Evolutionary conservation across 1,140 invertebrate genomes (phyloP), one percentile per base, ranked within the genome.

Genomic region (Bombus waltoni): DNA sequence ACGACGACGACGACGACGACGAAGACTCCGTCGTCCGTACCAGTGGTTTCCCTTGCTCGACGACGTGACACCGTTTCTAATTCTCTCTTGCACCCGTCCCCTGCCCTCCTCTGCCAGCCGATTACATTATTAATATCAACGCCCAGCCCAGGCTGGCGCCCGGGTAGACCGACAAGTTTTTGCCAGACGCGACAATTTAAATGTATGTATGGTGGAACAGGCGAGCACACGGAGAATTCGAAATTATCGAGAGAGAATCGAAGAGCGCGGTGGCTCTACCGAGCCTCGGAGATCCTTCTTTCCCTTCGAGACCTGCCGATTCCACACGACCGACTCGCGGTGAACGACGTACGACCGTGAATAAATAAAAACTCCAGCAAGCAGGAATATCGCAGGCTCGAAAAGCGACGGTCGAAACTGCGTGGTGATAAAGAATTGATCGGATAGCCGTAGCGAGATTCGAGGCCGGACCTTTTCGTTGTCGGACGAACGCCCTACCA

Each of bases 91-190:
- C 59, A 66, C 62, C 65, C 77, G 35, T 40, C 70, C 9, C 0
- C 42, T 10, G 0, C 11, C 13, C 15, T 22, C 59, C 28, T 18
- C 42, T 10, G 10, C 6, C 62, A 25, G 57, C 71, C 89, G 91
- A 92, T 92, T 92, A 92, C 89, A 89, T 92, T 92, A 92, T 92
- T 92, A 92, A 92, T 92, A 88, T 80, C 85, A 81, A 90, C 75
- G 88, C 88, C 87, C 70, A 35, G 72, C 13, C 32, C 79, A 18
- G 62, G 62, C 15, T 18, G n/a, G n/a, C 79, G 83, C 68, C 80
- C 62, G 66, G 35, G 10, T 53, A 59, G 28, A 28, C 15, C 79
- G 89, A 81, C 42, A 70, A 87, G 73, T 89, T 89, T 89, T 87
- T 89, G 73, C 66, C 68, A 62, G 40, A 59, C 38, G 25, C 57